Evolutionary conservation across 2,113 vertebrate genomes (phyloP), one percentile per base, ranked within the genome.

Genomic region (Apeltes quadracus): DNA sequence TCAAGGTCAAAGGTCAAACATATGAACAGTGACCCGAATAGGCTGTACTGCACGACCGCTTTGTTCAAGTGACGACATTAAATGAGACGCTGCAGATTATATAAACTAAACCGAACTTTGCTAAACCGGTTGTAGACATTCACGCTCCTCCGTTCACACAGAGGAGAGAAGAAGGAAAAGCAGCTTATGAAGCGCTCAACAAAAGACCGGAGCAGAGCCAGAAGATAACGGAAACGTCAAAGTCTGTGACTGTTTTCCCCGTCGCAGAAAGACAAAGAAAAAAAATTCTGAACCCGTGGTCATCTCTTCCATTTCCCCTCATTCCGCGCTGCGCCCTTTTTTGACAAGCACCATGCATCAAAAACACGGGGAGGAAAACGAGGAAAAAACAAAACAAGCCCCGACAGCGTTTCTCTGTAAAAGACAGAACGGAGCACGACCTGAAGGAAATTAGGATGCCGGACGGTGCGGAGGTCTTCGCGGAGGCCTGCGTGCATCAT

Each of bases 261-360:
- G n/a, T 61, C 32, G 77, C 66, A 27, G 56, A 70, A 14, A 71
- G 32, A 58, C 69, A n/a, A n/a, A n/a, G n/a, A n/a, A n/a, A n/a
- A n/a, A n/a, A n/a, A n/a, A n/a, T n/a, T n/a, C n/a, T n/a, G 55
- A 81, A 85, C 59, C 71, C 12, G 3, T 53, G 70, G 65, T 81
- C 66, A 75, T 83, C 62, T 68, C 72, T 57, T 43, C 6, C 15
- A 25, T 61, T 73, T 62, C 58, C 51, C 15, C 34, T 20, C 12
- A 48, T n/a, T 61, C 39, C 14, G 50, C 54, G 38, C 58, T 84
- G 80, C 73, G 82, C 59, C 39, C 29, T 55, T 56, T 66, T 89
- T 53, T 89, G 87, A 90, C 86, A 90, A 86, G 81, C 71, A 22
- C 61, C 61, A 90, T 88, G 65, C 61, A 85, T 93, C 90, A 86